Evolutionary conservation across 2,797 vertebrate genomes (phyloP).

Genomic region (Arremon aurantiirostris): DNA sequence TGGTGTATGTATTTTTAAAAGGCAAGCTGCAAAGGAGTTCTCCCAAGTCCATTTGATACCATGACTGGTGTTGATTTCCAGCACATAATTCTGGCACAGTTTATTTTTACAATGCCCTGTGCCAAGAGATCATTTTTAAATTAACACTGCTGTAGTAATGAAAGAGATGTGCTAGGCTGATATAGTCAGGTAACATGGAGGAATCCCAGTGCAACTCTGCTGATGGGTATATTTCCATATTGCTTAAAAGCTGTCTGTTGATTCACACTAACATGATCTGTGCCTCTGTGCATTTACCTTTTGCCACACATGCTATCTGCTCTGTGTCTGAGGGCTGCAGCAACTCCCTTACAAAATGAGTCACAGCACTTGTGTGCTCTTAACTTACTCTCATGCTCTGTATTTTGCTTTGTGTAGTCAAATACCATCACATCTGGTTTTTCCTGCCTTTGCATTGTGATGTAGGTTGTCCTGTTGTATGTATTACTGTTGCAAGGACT

Average conservation of each 20-base stretch:
- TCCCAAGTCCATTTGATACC: not conserved
- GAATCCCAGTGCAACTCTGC: not conserved
- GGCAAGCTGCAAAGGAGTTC: not conserved
- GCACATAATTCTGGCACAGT: not conserved
- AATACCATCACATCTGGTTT: not conserved
- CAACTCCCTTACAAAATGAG: not conserved
- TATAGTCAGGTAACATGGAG: not conserved
- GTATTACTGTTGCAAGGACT: not conserved
- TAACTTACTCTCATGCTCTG: not conserved
- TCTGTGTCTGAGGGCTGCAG: not conserved
- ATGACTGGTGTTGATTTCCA: not conserved
- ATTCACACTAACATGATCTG: rapidly evolving
- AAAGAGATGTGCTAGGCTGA: not conserved
- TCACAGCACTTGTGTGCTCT: rapidly evolving
- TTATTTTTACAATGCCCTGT: not conserved
- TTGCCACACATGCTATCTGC: not conserved
- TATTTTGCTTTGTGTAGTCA: not conserved
- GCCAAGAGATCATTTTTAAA: not conserved
- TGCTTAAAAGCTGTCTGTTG: not conserved
- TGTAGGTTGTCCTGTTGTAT: not conserved
- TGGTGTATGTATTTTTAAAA: slow-evolving; percentile 23
- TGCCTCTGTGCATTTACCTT: not conserved
- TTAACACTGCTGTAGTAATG: not conserved
- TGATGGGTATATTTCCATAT: not conserved
- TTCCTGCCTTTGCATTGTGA: not conserved